Evolutionary conservation across 2,797 vertebrate species (phyloP).

Genomic region (Falco naumanni): DNA sequence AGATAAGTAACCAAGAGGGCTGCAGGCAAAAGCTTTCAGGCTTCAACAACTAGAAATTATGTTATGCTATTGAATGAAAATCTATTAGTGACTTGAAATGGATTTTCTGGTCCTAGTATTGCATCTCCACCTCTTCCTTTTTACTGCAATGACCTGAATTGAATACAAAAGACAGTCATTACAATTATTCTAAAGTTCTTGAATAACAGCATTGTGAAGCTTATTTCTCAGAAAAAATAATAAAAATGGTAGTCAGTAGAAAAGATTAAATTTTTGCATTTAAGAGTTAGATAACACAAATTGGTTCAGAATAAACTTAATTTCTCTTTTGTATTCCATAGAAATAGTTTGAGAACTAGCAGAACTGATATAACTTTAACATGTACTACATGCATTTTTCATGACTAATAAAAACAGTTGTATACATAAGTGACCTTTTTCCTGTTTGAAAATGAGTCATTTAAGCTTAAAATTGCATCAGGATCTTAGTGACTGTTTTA

Average conservation of each 20-base stretch:
- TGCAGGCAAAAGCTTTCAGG: background rate
- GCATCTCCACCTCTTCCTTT: background rate
- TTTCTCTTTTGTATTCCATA: background rate
- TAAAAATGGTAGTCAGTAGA: background rate
- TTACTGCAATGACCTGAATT: background rate
- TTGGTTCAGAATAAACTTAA: background rate
- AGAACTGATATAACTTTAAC: background rate
- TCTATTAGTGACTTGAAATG: background rate
- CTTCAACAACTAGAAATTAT: background rate
- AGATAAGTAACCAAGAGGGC: background rate
- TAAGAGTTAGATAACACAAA: background rate
- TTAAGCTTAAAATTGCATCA: background rate
- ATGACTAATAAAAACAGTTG: background rate
- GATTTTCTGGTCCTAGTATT: background rate
- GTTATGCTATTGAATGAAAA: background rate
- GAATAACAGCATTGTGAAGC: background rate
- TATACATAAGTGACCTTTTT: background rate
- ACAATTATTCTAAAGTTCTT: background rate
- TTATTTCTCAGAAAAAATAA: background rate
- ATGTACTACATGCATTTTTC: background rate
- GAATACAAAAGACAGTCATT: background rate
- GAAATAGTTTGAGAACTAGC: background rate
- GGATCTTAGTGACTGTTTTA: background rate
- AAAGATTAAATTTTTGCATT: background rate
- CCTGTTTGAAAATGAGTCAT: background rate